Percentiles rank a stretch among this genome's conserved stretches.
Conservation (phyloP, 2,888 invertebrate species). For the Caenorhabditis panamensis region DNA sequence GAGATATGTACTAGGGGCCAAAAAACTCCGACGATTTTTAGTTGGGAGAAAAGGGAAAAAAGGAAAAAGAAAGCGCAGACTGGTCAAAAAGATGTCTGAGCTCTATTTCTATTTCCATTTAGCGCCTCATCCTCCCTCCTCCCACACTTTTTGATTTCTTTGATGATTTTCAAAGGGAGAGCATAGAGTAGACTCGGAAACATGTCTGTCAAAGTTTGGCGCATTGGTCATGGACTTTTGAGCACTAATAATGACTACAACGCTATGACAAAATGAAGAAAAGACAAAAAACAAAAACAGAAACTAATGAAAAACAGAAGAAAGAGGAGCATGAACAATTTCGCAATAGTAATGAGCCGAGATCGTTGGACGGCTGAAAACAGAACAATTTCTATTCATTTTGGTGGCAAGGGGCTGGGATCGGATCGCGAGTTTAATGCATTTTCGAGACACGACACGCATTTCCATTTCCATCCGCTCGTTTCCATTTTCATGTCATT, state of each 20-base stretch:
- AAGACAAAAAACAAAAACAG: background rate
- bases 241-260: no score
- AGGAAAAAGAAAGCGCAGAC: constrained; percentile 33
- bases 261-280: background rate
- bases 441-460: constrained; percentile 31
- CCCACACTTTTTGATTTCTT: constrained; percentile 31
- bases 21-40: constrained; percentile 20
- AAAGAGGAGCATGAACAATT: constrained; percentile 30
- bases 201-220: no score
- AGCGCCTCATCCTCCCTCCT: constrained; percentile 2
- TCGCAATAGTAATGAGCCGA: constrained; percentile 30
- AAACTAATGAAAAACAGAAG: constrained; percentile 7
- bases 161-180: constrained; percentile 10
- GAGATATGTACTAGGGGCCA: constrained; percentile 6
- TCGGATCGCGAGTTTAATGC: constrained; percentile 35
- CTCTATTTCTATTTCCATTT: no score
- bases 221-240: background rate
- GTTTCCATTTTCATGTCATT: background rate
- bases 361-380: background rate
- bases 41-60: constrained; percentile 18
- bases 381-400: constrained; percentile 34
- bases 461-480: background rate
- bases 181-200: background rate
- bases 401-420: background rate
- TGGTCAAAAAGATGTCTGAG: constrained; percentile 57